These are phyloP conservation scores for Bugula neritina DNA, from an alignment of 2,888 invertebrate species.

Conservation along the genomic window DNA sequence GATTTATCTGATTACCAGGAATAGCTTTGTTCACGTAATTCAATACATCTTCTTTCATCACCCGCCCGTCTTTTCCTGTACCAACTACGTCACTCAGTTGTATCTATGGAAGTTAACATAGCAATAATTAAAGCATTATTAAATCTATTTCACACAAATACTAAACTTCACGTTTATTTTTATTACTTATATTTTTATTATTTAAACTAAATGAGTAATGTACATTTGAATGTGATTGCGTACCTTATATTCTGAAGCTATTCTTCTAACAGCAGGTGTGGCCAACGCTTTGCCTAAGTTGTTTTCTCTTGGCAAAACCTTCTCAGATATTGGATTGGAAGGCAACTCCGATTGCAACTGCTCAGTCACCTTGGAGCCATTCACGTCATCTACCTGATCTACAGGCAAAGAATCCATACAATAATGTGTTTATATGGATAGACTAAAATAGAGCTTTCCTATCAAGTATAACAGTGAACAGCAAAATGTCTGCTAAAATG, in stretches of 20 bases:
- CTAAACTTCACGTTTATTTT: too few relatives aligned
- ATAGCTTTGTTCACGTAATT: slow-evolving; percentile 57
- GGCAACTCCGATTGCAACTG: background rate
- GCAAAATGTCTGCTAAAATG: too few relatives aligned
- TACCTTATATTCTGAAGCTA: slow-evolving; percentile 83
- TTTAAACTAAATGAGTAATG: too few relatives aligned
- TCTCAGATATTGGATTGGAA: background rate
- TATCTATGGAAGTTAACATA: slow-evolving; percentile 56
- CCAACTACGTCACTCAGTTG: slow-evolving; percentile 60
- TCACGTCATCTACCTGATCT: slow-evolving; percentile 24
- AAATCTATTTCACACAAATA: too few relatives aligned
- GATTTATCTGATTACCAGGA: background rate
- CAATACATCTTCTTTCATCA: slow-evolving; percentile 91
- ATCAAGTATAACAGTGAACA: too few relatives aligned
- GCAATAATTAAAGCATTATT: too few relatives aligned
- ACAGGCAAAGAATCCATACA: slow-evolving; percentile 11
- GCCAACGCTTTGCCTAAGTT: slow-evolving; percentile 61
- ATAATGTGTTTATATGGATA: too few relatives aligned
- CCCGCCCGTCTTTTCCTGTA: slow-evolving; percentile 75
- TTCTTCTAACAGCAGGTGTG: slow-evolving; percentile 88
- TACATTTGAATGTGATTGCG: too few relatives aligned
- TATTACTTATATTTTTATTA: too few relatives aligned
- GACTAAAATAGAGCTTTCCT: too few relatives aligned
- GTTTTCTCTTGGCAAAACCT: background rate
- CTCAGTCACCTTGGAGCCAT: background rate